phyloP scores from a whole-genome alignment of 2,797 vertebrate species.

The Microctenopoma lineatum region DNA sequence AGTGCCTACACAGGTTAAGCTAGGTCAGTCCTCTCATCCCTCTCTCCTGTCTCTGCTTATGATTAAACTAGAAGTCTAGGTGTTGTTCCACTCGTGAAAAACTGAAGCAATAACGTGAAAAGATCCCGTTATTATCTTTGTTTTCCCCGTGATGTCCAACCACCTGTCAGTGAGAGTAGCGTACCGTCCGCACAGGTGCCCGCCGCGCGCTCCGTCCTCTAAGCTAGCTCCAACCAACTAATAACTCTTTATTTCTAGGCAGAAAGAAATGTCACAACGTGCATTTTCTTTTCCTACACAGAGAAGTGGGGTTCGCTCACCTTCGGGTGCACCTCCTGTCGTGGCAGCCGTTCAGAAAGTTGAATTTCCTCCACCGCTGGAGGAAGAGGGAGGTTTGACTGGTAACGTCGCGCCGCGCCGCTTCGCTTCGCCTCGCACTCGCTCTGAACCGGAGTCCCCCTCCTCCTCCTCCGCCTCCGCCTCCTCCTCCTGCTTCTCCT shows the following conservation, averaged over 20 bases:
- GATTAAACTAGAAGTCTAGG: not conserved
- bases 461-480: constrained; percentile 45
- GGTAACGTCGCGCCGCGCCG: constrained; percentile 24
- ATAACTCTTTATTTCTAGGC: not conserved
- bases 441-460: constrained; percentile 61
- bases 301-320: constrained; percentile 60
- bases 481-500: constrained; percentile 34
- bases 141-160: not conserved
- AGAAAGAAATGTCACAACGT: not conserved
- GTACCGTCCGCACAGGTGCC: not conserved
- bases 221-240: constrained; percentile 18
- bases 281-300: not conserved
- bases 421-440: constrained; percentile 40
- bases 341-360: constrained; percentile 61
- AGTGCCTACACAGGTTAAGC: not conserved
- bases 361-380: constrained; percentile 50
- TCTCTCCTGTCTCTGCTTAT: not conserved
- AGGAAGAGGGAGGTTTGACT: constrained; percentile 18
- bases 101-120: constrained; percentile 9
- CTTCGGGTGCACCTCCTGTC: constrained; percentile 59
- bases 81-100: constrained; percentile 31
- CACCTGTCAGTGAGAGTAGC: constrained; percentile 36
- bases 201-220: not conserved
- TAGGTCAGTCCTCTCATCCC: not conserved
- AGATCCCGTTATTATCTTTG: not conserved